A percentile compares a stretch with the other conserved stretches of the same genome.
phyloP scores from a whole-genome alignment of 2,888 invertebrate species.

The Polia nebulosa region DNA sequence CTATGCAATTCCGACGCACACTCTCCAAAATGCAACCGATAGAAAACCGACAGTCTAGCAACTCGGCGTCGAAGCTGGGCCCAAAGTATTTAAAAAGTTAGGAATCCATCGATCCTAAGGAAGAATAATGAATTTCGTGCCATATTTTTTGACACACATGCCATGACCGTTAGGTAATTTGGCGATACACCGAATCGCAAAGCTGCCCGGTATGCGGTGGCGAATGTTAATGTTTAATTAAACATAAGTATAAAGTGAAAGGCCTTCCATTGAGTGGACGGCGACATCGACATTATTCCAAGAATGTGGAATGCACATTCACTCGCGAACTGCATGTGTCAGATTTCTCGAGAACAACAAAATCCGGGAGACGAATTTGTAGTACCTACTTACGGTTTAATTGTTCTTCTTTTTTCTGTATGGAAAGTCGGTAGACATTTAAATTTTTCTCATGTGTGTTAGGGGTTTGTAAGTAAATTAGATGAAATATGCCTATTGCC shows the following conservation, averaged over 20 bases:
- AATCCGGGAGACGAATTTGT: slow-evolving; percentile 57
- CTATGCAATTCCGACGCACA: too few species aligned
- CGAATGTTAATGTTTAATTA: slow-evolving; percentile 69
- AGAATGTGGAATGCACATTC: slow-evolving; percentile 68
- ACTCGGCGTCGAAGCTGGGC: too few species aligned
- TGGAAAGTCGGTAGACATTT: background rate
- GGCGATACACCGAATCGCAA: slow-evolving; percentile 30
- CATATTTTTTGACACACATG: background rate
- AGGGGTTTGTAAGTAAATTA: too few species aligned
- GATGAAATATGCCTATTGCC: too few species aligned
- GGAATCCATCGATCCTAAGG: too few species aligned
- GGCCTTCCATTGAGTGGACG: slow-evolving; percentile 65
- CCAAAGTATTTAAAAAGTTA: too few species aligned
- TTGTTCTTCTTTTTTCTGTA: slow-evolving; percentile 14
- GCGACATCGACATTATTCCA: slow-evolving; percentile 59
- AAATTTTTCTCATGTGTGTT: background rate
- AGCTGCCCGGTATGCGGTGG: slow-evolving; percentile 29
- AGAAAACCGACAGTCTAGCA: too few species aligned
- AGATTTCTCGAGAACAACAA: slow-evolving; percentile 49
- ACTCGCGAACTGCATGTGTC: slow-evolving; percentile 57
- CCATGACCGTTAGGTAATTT: slow-evolving; percentile 38
- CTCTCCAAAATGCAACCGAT: too few species aligned
- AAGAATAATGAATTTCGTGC: background rate
- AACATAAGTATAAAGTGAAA: slow-evolving; percentile 69
- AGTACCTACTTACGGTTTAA: background rate